Evolutionary conservation across 2,888 invertebrate species (phyloP), one percentile per base, ranked within the genome.

Genomic region (Choristoneura rosaceana): DNA sequence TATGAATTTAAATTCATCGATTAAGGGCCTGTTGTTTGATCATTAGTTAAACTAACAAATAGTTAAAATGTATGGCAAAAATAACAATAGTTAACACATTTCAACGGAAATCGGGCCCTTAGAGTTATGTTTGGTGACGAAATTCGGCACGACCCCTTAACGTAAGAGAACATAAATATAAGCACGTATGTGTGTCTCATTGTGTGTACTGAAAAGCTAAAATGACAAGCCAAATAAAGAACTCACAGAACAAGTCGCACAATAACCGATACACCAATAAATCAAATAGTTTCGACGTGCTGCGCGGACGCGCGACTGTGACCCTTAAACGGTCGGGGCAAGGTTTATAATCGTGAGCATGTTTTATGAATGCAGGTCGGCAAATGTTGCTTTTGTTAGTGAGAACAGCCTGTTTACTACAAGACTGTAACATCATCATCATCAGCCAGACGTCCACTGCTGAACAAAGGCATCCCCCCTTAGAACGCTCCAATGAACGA

Each of bases 211-310:
- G 71, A 67, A 67, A 61, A 62, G 62, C 52, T 62, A 47, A 67
- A 71, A 67, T 62, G 71, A 71, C 71, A 67, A 52, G 43, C 47
- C 38, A 67, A 71, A 67, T 71, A 67, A 67, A 71, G 61, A 70
- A 67, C 71, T 67, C 55, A 7, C 34, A 34, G 64, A 50, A 65
- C 70, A 71, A 71, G 52, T 71, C 61, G 15, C 66, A 71, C 71
- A 71, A 71, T 71, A 71, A 71, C 67, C 71, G 55, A 71, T 71
- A 71, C 61, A 55, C 62, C 67, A 71, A 71, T 71, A 71, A 71
- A 71, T 71, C 71, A 71, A 71, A 71, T 47, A 25, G 66, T 71
- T 66, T 66, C 66, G 71, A 62, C 71, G 14, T 55, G 61, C 33
- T 12, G 1, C 2, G 8, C 5, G 0, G 15, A 55, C 62, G 34